A percentile compares a stretch with the other conserved stretches of the same genome.
These are phyloP conservation scores for Bufo bufo DNA, from an alignment of 2,113 vertebrate species.

Conservation along the genomic window DNA sequence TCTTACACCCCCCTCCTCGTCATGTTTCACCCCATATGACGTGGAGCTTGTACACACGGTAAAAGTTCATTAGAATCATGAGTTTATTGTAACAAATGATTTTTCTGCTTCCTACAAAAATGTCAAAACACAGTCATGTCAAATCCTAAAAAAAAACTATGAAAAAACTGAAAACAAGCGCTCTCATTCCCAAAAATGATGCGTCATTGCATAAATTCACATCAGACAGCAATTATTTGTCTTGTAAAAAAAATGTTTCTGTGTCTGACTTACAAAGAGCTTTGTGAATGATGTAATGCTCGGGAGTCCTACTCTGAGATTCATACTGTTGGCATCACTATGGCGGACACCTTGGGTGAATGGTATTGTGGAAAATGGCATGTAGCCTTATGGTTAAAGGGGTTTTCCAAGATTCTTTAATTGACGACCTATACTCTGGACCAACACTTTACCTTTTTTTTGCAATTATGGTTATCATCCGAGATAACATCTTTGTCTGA, in stretches of 20 bases:
- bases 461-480: no score
- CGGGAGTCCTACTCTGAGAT: not conserved
- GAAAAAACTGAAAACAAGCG: not conserved
- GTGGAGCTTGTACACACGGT: no score
- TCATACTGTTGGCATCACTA: not conserved
- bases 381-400: no score
- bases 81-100: not conserved
- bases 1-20: no score
- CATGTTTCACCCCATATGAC: no score
- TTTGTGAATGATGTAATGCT: not conserved
- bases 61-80: not conserved
- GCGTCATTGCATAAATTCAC: not conserved
- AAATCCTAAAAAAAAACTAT: slow-evolving; percentile 13
- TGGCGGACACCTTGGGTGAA: not conserved
- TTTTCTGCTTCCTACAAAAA: not conserved
- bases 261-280: not conserved
- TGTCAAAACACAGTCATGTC: not conserved
- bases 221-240: slow-evolving; percentile 30
- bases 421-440: no score
- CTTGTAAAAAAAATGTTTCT: slow-evolving; percentile 23
- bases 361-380: no score
- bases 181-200: not conserved
- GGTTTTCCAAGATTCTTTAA: no score
- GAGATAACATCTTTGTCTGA: no score
- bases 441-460: no score